Conservation (phyloP, 2,113 vertebrate genomes). For the Passer domesticus region DNA sequence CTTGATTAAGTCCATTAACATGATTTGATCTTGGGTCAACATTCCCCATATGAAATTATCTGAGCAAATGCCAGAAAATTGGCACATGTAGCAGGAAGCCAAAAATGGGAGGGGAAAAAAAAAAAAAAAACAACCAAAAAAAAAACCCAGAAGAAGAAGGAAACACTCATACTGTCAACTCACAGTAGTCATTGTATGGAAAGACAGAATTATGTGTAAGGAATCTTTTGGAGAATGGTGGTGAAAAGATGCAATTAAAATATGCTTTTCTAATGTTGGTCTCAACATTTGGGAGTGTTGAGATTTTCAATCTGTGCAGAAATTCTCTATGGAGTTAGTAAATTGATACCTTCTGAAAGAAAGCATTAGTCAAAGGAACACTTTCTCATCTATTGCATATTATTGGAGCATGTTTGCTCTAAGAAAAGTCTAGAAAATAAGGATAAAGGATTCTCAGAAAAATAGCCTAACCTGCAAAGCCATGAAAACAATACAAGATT, state of each 20-base stretch:
- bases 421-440: conserved; percentile 6
- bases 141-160: neutral
- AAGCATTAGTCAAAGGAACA: conserved; percentile 35
- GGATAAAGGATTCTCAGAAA: neutral
- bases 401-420: neutral
- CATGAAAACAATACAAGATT: neutral
- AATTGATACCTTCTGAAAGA: conserved; percentile 34
- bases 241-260: conserved; percentile 54
- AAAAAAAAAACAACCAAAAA: neutral
- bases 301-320: conserved; percentile 59
- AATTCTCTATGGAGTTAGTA: conserved; percentile 20
- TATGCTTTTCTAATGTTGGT: conserved; percentile 5
- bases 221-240: conserved; percentile 27
- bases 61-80: neutral
- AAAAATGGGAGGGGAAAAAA: neutral
- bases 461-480: neutral
- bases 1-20: neutral
- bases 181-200: neutral
- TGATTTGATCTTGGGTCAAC: conserved; percentile 18
- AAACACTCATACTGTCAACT: neutral
- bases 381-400: conserved; percentile 24
- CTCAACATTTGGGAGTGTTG: conserved; percentile 6
- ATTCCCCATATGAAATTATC: neutral
- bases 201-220: conserved; percentile 17
- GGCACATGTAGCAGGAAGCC: neutral